These are phyloP conservation scores for Cervus canadensis DNA, from an alignment of 2,113 vertebrate genomes.

Conservation along the genomic window DNA sequence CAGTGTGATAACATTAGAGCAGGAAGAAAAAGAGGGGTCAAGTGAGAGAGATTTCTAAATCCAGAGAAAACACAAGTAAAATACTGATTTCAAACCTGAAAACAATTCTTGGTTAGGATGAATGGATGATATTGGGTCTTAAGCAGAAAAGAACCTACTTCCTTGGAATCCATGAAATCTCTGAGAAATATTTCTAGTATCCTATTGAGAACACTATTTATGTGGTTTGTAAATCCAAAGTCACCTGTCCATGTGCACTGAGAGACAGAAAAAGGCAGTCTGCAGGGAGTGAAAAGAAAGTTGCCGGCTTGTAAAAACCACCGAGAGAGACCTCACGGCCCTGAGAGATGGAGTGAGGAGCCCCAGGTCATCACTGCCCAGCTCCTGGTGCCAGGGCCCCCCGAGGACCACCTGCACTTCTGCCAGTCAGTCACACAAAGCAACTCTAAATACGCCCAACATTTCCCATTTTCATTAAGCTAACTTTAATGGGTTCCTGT, in stretches of 20 bases:
- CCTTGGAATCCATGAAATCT: not conserved
- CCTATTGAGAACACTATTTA: not conserved
- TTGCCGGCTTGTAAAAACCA: not conserved
- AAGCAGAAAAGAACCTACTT: not conserved
- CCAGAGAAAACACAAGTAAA: not conserved
- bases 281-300: not conserved
- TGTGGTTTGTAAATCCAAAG: not conserved
- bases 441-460: not conserved
- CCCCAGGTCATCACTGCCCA: not conserved
- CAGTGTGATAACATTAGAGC: not conserved
- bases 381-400: not conserved
- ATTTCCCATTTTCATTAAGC: not conserved
- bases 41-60: not conserved
- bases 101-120: not conserved
- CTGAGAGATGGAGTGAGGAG: not conserved
- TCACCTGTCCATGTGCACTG: not conserved
- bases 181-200: not conserved
- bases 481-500: not conserved
- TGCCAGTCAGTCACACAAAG: too few relatives aligned
- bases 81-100: not conserved
- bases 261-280: not conserved
- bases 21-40: not conserved
- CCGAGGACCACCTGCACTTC: not conserved
- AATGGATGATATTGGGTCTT: not conserved
- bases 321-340: fast-evolving